Percentiles rank a stretch among this genome's conserved stretches.
Conservation (phyloP, 2,797 vertebrate genomes). For the Anableps anableps region DNA sequence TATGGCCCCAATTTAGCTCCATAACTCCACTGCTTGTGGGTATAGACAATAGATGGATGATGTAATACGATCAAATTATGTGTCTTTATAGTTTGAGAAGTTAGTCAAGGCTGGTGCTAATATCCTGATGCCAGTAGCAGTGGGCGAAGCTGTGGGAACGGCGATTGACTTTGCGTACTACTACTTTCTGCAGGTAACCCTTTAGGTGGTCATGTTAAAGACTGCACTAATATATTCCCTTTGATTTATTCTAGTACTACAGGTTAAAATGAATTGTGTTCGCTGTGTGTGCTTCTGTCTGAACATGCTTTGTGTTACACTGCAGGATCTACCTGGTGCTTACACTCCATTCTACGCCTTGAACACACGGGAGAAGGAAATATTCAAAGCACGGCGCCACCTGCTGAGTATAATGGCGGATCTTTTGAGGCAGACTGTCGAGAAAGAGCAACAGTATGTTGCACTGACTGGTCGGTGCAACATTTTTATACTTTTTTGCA, state of each 20-base stretch:
- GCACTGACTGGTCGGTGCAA: constrained; percentile 51
- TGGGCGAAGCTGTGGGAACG: constrained; percentile 79
- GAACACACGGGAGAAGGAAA: constrained; percentile 72
- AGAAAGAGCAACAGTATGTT: constrained; percentile 51
- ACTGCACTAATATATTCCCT: constrained; percentile 4
- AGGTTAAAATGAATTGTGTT: neutral
- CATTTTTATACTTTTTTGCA: neutral
- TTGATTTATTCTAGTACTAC: neutral
- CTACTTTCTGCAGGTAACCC: constrained; percentile 84
- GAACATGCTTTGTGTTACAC: neutral
- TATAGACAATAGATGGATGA: neutral
- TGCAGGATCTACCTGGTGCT: constrained; percentile 80
- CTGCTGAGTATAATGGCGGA: constrained; percentile 80
- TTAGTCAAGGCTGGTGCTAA: constrained; percentile 82
- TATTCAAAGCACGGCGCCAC: constrained; percentile 64
- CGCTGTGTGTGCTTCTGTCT: neutral
- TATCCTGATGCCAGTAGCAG: constrained; percentile 81
- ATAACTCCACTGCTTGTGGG: neutral
- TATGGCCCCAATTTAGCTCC: too few species aligned
- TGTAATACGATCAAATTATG: neutral
- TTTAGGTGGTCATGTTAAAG: neutral
- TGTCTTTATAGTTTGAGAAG: constrained; percentile 77
- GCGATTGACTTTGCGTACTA: constrained; percentile 85
- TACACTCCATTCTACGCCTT: constrained; percentile 82
- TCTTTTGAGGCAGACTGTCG: constrained; percentile 71